These are phyloP conservation scores for Monomorium pharaonis DNA, from an alignment of 1,140 invertebrate genomes.

Conservation along the genomic window DNA sequence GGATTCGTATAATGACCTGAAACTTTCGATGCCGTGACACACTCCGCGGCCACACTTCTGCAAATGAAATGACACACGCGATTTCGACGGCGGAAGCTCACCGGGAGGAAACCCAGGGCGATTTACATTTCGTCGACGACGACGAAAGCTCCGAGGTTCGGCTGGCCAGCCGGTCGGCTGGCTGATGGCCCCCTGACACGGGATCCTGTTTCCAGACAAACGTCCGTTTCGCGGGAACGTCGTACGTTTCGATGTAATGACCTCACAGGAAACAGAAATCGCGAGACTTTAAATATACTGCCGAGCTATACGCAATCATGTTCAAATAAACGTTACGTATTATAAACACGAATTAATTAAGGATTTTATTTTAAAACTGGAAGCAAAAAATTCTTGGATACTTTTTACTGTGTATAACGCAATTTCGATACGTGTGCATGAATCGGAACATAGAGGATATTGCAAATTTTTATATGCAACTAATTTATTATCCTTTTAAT, in stretches of 20 bases:
- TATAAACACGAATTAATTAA: neutral
- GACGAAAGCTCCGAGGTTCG: conserved; percentile 38
- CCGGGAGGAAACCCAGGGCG: conserved; percentile 51
- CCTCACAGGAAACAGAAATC: conserved; percentile 12
- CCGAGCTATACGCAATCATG: neutral
- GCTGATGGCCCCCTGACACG: conserved; percentile 82
- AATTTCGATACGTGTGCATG: neutral
- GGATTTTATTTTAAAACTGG: neutral
- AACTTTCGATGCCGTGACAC: conserved; percentile 69
- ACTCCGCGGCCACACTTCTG: conserved; percentile 68
- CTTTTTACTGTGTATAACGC: neutral
- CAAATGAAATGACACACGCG: conserved; percentile 82
- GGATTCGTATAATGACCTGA: conserved; percentile 64
- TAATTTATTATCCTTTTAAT: neutral
- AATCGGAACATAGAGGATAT: neutral
- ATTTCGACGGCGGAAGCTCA: conserved; percentile 70
- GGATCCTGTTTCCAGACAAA: conserved; percentile 80
- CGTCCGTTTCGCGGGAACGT: conserved; percentile 42
- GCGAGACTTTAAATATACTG: conserved; percentile 9
- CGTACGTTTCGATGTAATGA: conserved; percentile 35
- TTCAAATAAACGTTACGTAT: neutral
- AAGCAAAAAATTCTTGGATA: neutral
- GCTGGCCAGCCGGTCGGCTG: conserved; percentile 63
- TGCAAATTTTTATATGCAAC: neutral
- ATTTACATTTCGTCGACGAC: conserved; percentile 75